Conservation (phyloP, 2,113 vertebrate genomes). For the Bucco capensis region DNA sequence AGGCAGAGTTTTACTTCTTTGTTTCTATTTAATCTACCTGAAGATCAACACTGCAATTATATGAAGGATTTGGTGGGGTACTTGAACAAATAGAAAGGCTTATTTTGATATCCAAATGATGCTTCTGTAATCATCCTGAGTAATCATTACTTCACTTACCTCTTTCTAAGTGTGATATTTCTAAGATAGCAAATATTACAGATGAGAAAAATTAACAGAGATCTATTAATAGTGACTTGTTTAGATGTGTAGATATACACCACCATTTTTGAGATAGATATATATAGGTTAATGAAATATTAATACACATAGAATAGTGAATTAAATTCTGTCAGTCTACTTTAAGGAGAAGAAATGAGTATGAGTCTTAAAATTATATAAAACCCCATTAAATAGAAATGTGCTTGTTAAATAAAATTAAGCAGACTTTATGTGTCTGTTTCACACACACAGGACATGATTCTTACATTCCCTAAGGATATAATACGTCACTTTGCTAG, state of each 20-base stretch:
- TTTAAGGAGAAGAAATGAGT: conserved; percentile 63
- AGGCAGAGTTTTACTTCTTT: not conserved
- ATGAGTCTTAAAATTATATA: conserved; percentile 60
- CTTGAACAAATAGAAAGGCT: not conserved
- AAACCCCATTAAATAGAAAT: conserved; percentile 25
- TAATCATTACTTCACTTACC: not conserved
- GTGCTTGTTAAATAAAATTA: conserved; percentile 66
- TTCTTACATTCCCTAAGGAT: conserved; percentile 35
- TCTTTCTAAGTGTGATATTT: not conserved
- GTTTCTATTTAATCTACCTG: not conserved
- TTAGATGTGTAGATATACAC: not conserved
- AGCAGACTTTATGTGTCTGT: conserved; percentile 44
- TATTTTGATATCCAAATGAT: not conserved
- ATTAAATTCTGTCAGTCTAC: conserved; percentile 53
- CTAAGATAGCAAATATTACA: not conserved
- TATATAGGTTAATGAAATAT: conserved; percentile 27
- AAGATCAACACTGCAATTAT: not conserved
- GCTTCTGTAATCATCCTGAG: not conserved
- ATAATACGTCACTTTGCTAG: conserved; percentile 41
- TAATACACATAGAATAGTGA: conserved; percentile 19
- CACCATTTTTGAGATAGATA: not conserved
- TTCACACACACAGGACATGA: conserved; percentile 9
- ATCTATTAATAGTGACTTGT: not conserved
- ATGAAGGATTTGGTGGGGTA: not conserved
- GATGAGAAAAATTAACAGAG: not conserved